Evolutionary conservation across 1,140 invertebrate species (phyloP).

Genomic region (Acromyrmex heyeri): DNA sequence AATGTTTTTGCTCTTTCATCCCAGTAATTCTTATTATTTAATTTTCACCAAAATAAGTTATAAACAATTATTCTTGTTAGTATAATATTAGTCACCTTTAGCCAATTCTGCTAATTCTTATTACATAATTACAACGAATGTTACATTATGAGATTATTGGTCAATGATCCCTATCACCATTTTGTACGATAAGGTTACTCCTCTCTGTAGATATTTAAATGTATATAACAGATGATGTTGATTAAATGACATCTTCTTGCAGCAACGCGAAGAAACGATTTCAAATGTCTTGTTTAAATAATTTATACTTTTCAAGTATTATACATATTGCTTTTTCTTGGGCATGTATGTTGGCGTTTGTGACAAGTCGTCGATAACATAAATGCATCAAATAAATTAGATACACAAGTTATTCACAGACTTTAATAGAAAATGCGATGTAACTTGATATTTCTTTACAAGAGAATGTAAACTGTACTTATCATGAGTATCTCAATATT

Average conservation of each 20-base stretch:
- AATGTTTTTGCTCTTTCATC: conserved; percentile 24
- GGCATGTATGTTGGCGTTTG: neutral
- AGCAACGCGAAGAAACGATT: conserved; percentile 36
- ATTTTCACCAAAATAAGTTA: conserved; percentile 52
- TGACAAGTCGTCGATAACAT: conserved; percentile 18
- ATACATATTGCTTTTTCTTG: conserved; percentile 30
- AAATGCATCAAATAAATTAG: conserved; percentile 36
- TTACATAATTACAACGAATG: conserved; percentile 70
- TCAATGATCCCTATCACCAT: conserved; percentile 78
- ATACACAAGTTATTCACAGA: conserved; percentile 8
- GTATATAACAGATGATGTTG: conserved; percentile 44
- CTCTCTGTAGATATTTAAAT: conserved; percentile 61
- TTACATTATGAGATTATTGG: conserved; percentile 78
- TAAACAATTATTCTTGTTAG: conserved; percentile 55
- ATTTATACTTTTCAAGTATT: conserved; percentile 53
- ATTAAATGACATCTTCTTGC: conserved; percentile 42
- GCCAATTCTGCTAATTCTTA: conserved; percentile 59
- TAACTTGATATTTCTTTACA: conserved; percentile 32
- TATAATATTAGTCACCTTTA: conserved; percentile 67
- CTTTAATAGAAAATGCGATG: neutral
- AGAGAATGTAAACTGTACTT: conserved; percentile 33
- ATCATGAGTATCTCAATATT: conserved; percentile 45
- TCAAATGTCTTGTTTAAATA: conserved; percentile 43
- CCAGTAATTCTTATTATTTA: conserved; percentile 36
- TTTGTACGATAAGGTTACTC: conserved; percentile 76